A percentile compares a stretch with the other conserved stretches of the same genome.
Evolutionary conservation across 2,888 invertebrate genomes (phyloP).

Genomic region (Euproctis similis): DNA sequence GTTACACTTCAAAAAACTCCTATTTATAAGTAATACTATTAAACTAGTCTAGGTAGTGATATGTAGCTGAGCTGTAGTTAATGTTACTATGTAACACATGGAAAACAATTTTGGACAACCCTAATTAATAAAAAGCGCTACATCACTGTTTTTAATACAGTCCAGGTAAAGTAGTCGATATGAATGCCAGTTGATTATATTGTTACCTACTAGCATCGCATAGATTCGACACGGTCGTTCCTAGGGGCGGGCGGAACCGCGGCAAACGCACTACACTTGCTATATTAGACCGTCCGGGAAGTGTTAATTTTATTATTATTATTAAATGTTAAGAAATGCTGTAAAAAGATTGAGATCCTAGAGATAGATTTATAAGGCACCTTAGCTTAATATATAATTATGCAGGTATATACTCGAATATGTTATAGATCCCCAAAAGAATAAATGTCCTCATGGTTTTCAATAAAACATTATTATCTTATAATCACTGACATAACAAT

Average conservation of each 20-base stretch:
- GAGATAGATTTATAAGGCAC: too few species aligned
- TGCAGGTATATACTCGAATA: too few species aligned
- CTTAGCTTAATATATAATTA: too few species aligned
- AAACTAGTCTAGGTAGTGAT: too few species aligned
- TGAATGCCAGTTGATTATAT: constrained; percentile 73
- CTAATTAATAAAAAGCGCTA: constrained; percentile 44
- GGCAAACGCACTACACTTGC: constrained; percentile 58
- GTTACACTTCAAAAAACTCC: too few species aligned
- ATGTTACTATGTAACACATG: too few species aligned
- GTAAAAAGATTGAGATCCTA: too few species aligned
- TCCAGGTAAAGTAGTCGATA: constrained; percentile 37
- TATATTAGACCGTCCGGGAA: constrained; percentile 33
- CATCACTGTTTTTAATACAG: constrained; percentile 70
- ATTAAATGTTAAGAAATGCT: too few species aligned
- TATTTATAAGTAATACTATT: too few species aligned
- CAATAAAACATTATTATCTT: constrained; percentile 15
- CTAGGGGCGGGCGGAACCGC: constrained; percentile 60
- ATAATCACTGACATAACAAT: constrained; percentile 21
- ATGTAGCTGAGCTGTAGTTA: too few species aligned
- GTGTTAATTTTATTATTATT: constrained; percentile 53
- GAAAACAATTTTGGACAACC: constrained; percentile 14
- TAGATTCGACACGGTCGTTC: constrained; percentile 68
- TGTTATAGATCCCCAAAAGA: too few species aligned
- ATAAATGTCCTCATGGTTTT: background rate
- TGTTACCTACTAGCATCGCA: constrained; percentile 58